A percentile compares a stretch with the other conserved stretches of the same genome.
Conservation (phyloP, 37 sponge, comb jelly and placozoan species). For the Chondrosia reniformis region DNA sequence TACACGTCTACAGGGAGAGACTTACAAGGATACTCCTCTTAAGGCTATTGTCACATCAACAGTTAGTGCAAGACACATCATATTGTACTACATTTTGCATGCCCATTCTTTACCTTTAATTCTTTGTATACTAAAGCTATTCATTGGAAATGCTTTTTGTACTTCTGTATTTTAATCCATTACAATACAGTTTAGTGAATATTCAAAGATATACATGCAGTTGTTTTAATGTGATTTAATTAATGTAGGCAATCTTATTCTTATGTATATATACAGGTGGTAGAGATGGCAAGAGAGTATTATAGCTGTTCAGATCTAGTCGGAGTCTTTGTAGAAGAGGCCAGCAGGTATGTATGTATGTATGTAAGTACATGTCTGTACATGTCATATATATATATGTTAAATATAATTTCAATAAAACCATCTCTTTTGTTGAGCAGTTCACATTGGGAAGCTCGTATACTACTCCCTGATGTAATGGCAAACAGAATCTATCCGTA, state of each 20-base stretch:
- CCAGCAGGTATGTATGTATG: not conserved
- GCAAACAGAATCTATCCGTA: not conserved
- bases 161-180: not conserved
- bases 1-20: too few relatives aligned
- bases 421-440: not conserved
- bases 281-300: not conserved
- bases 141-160: not conserved
- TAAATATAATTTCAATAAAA: not conserved
- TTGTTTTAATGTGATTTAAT: not conserved
- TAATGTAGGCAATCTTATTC: not conserved
- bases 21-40: not conserved
- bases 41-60: not conserved
- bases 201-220: not conserved
- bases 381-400: not conserved
- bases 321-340: not conserved
- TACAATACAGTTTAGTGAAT: not conserved
- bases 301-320: not conserved
- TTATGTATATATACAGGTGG: not conserved
- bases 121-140: not conserved
- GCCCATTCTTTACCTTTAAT: not conserved
- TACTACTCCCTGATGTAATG: conserved; percentile 17
- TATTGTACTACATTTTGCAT: too few relatives aligned
- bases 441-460: conserved; percentile 22
- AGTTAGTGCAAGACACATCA: too few relatives aligned
- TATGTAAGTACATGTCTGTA: too few relatives aligned